Evolutionary conservation across 1,140 invertebrate genomes (phyloP).

Genomic region (Leptoteleia sp.): DNA sequence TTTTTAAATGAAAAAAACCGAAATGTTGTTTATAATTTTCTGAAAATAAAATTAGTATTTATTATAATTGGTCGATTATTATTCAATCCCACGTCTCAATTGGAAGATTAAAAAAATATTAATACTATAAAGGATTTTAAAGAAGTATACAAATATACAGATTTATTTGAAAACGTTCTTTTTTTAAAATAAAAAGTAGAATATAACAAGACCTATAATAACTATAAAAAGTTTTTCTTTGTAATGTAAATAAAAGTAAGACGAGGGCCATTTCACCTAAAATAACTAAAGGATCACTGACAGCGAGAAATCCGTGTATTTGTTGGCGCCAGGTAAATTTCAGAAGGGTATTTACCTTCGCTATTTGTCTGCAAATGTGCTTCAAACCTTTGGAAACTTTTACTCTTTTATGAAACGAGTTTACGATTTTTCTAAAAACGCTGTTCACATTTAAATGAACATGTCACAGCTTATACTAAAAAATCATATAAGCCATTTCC

Average conservation of each 20-base stretch:
- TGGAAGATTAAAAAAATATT: too few species aligned
- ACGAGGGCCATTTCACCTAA: conserved; percentile 39
- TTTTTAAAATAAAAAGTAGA: too few species aligned
- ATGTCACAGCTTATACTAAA: conserved; percentile 12
- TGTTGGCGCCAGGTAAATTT: conserved; percentile 50
- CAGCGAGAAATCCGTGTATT: conserved; percentile 23
- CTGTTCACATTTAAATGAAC: conserved; percentile 11
- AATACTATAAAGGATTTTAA: too few species aligned
- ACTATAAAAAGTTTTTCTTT: too few species aligned
- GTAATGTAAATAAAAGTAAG: conserved; percentile 40
- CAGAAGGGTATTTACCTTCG: conserved; percentile 34
- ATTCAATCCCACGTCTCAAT: not conserved
- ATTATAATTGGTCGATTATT: conserved; percentile 3
- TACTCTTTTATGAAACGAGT: conserved; percentile 35
- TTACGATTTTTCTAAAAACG: conserved; percentile 38
- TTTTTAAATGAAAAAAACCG: too few species aligned
- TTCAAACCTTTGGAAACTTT: conserved; percentile 33
- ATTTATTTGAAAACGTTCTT: too few species aligned
- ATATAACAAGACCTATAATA: too few species aligned
- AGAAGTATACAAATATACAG: too few species aligned
- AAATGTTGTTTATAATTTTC: too few species aligned
- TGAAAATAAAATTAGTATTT: too few species aligned
- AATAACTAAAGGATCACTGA: conserved; percentile 28
- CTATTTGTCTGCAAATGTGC: conserved; percentile 21
- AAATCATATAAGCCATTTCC: conserved; percentile 26